Evolutionary conservation across 2,113 vertebrate species (phyloP), one percentile per base, ranked within the genome.

Genomic region (Tenebrosternarchus preto): DNA sequence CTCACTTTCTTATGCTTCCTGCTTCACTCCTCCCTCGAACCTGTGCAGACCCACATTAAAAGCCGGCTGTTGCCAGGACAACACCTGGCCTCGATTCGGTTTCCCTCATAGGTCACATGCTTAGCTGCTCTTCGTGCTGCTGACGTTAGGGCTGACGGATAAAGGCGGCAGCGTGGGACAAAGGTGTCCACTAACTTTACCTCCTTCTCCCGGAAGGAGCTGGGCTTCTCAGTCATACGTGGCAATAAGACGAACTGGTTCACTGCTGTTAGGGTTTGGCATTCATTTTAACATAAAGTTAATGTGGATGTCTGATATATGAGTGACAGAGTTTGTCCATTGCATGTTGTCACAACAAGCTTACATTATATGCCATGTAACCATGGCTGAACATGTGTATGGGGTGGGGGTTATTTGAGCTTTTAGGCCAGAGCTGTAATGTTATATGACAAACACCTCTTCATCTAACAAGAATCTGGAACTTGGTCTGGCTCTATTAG

Each of bases 1-100:
- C 55, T 78, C 24, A 73, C 71, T 81, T 81, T 85, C 59, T 79
- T 53, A 50, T 36, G 17, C 76, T 67, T 85, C 76, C 76, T 81
- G 80, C 57, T 57, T 81, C 71, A 33, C 71, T 72, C 25, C 25
- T 80, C 24, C 60, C 12, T 70, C 63, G 27, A 69, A 82, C 55
- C 75, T 80, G n/a, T 59, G 60, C 46, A 80, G 27, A 78, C 22
- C 60, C 80, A 59, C 61, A 69, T 68, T 31, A 82, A 59, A 60
- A 82, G 67, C 55, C 63, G 33, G 16, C 31, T 19, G 77, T 57
- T 81, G 43, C 81, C 69, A 76, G 31, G 64, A 73, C 57, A 70
- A 50, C 56, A 74, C 24, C 69, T 74, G 56, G 3, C 57, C 66
- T 72, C 82, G 66, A 76, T 71, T 82, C 24, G 20, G 39, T 81